Percentiles rank a stretch among this genome's conserved stretches.
phyloP scores from a whole-genome alignment of 2,888 invertebrate species.

The Chirona hameri region DNA sequence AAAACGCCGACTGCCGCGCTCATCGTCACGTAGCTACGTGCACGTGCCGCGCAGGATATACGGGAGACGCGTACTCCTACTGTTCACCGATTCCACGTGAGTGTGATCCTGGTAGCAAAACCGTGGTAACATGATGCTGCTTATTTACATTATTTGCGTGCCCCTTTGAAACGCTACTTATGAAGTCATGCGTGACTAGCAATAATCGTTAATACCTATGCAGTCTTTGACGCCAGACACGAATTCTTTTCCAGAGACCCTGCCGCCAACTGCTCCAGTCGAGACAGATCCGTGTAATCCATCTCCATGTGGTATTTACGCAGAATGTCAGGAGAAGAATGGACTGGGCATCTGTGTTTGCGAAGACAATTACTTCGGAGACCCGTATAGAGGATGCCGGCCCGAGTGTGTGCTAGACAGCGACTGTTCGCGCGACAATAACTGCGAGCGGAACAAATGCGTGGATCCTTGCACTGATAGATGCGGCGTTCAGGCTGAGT shows the following conservation, averaged over 20 bases:
- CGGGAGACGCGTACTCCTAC: conserved; percentile 73
- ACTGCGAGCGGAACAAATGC: conserved; percentile 52
- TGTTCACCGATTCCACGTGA: conserved; percentile 55
- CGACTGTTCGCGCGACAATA: conserved; percentile 69
- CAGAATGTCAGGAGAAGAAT: conserved; percentile 71
- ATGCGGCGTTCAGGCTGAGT: conserved; percentile 42
- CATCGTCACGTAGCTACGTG: conserved; percentile 68
- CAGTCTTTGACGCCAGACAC: too few species aligned
- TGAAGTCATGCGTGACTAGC: too few species aligned
- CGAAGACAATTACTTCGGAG: conserved; percentile 55
- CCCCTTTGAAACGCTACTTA: too few species aligned
- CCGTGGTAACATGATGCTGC: too few species aligned
- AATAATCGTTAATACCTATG: too few species aligned
- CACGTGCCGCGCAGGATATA: conserved; percentile 71
- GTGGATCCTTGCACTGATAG: conserved; percentile 65
- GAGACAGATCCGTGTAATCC: conserved; percentile 65
- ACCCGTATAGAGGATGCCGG: conserved; percentile 51
- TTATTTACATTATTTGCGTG: too few species aligned
- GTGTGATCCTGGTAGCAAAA: background rate
- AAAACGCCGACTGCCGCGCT: conserved; percentile 67
- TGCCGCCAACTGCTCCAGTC: conserved; percentile 36
- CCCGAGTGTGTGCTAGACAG: conserved; percentile 73
- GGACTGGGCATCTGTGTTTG: conserved; percentile 43
- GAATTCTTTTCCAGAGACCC: conserved; percentile 55
- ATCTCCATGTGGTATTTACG: conserved; percentile 78